Evolutionary conservation across 2,113 vertebrate species (phyloP).

Genomic region (Leucopsar rothschildi): DNA sequence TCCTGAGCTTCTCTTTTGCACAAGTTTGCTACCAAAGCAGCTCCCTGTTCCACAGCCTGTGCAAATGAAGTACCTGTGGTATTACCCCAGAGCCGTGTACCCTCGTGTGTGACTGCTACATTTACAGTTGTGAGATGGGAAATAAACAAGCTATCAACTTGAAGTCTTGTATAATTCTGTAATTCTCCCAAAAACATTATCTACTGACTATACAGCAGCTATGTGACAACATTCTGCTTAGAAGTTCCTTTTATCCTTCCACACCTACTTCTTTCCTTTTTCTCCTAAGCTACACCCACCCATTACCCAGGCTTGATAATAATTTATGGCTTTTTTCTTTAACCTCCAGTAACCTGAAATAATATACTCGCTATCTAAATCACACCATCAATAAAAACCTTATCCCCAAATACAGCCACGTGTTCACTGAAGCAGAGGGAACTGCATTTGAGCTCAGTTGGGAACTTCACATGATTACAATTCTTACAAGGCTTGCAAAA

Average conservation of each 20-base stretch:
- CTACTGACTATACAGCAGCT: background rate
- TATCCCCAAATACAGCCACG: background rate
- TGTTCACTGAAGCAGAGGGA: background rate
- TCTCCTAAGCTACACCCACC: background rate
- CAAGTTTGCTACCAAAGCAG: conserved; percentile 25
- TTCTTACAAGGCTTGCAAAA: background rate
- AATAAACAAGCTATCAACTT: conserved; percentile 34
- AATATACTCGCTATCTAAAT: background rate
- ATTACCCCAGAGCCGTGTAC: background rate
- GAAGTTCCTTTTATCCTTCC: background rate
- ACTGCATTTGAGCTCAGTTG: background rate
- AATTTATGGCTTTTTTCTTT: background rate
- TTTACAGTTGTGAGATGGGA: conserved; percentile 2
- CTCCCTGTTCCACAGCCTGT: background rate
- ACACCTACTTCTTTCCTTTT: background rate
- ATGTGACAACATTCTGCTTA: background rate
- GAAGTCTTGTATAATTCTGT: background rate
- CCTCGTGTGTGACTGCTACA: background rate
- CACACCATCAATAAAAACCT: background rate
- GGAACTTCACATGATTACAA: fast-evolving
- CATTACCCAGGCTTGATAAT: background rate
- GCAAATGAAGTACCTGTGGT: background rate
- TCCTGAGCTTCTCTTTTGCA: background rate
- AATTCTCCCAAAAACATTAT: background rate
- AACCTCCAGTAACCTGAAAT: background rate